Base-by-base conservation (phyloP, 2,888 invertebrate genomes). In the Lepidochrysops patricia region DNA sequence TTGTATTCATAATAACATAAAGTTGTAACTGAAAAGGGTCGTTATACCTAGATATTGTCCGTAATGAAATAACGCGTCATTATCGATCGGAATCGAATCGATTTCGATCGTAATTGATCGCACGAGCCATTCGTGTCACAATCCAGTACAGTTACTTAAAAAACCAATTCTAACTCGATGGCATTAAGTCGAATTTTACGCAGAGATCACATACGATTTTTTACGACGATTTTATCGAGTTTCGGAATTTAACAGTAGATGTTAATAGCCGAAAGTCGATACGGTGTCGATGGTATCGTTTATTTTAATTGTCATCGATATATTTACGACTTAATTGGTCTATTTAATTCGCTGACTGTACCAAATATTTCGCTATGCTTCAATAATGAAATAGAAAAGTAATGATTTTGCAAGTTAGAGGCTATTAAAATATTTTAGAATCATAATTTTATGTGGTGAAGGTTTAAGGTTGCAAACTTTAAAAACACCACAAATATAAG, bases 71-170 rank as follows among this genome's bases (percentile, higher is more conserved):
- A 74, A 79, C 77, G 79, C 78, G 72, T 74, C 74, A 80, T 84
- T 83, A 82, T 75, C 77, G 83, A 86, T 85, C 82, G 79, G 74
- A 73, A 83, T 82, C 81, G 75, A 82, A 83, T 79, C 79, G 82
- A 80, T 80, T 79, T 75, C 72, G 73, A 76, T 77, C 71, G 73
- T 82, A 84, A 86, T 85, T 79, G 84, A 79, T 77, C 81, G 83
- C 81, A 82, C 81, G 78, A 75, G 75, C 72, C 70, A 67, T 64
- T 62, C 60, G 43, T 59, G 54, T 52, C 23, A 62, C 60, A 43
- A 62, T 60, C 62, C 29, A 2, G 7, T 4, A 23, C 19, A 13
- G 2, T 13, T 52, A 62, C 26, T 12, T 37, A 23, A 62, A 54
- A 61, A 50, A 35, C 48, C 48, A 57, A 43, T 35, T 0, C 1